phyloP scores from a whole-genome alignment of 2,888 invertebrate species.

The Psylliodes chrysocephalus region DNA sequence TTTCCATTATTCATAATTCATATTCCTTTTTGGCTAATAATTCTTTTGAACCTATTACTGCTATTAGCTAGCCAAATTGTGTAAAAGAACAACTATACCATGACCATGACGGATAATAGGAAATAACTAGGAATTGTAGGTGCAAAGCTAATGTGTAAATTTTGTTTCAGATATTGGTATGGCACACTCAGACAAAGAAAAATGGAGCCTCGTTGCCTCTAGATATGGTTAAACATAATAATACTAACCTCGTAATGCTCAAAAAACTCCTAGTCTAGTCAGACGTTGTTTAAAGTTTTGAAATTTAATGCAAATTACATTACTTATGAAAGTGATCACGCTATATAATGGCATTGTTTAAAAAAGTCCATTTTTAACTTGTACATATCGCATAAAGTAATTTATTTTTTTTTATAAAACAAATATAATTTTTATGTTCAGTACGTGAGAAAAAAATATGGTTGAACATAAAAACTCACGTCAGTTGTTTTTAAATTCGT shows the following conservation, averaged over 20 bases:
- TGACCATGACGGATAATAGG: no score
- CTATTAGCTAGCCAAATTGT: no score
- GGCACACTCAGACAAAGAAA: conserved; percentile 80
- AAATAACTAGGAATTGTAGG: no score
- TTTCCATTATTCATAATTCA: no score
- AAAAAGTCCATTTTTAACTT: conserved; percentile 36
- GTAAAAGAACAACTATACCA: no score
- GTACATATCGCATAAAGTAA: conserved; percentile 41
- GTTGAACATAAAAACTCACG: conserved; percentile 25
- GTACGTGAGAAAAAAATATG: conserved; percentile 29
- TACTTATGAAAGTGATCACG: conserved; percentile 33
- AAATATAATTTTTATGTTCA: conserved; percentile 33
- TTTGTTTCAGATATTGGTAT: conserved; percentile 71
- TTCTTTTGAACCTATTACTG: no score
- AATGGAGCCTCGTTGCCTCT: conserved; percentile 71
- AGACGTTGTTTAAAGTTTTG: conserved; percentile 29
- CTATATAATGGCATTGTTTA: conserved; percentile 32
- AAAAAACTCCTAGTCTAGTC: conserved; percentile 68
- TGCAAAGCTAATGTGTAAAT: no score
- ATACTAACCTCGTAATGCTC: conserved; percentile 72
- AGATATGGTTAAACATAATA: conserved; percentile 68
- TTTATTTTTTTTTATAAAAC: conserved; percentile 42
- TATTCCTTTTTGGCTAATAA: no score
- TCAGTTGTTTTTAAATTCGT: conserved; percentile 29
- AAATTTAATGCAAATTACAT: conserved; percentile 32